Percentiles rank a stretch among this genome's conserved stretches.
Conservation (phyloP, 2,113 vertebrate species). For the Crotalus tigris region DNA sequence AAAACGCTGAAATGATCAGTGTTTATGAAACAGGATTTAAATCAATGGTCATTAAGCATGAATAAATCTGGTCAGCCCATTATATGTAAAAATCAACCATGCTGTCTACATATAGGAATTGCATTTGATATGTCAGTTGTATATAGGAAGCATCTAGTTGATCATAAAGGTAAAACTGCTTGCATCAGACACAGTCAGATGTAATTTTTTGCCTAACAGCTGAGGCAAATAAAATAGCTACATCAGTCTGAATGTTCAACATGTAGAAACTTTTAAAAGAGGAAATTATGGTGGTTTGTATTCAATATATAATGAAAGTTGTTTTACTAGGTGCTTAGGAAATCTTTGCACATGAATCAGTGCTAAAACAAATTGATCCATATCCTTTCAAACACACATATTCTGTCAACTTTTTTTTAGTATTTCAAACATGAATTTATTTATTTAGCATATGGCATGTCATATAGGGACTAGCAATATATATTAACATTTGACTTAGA, state of each 20-base stretch:
- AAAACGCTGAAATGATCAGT: neutral
- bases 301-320: neutral
- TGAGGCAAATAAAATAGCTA: neutral
- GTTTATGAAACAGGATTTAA: neutral
- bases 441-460: neutral
- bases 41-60: neutral
- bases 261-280: neutral
- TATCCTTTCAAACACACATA: neutral
- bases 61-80: neutral
- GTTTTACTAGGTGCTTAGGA: neutral
- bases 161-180: neutral
- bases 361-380: neutral
- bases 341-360: neutral
- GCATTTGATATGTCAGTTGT: neutral
- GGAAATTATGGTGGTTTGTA: neutral
- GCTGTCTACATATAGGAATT: neutral
- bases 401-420: accelerated
- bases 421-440: accelerated
- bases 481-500: neutral
- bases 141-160: neutral
- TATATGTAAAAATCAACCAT: neutral
- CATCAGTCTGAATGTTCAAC: neutral
- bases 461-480: neutral
- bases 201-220: neutral
- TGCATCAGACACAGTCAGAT: neutral